These are phyloP conservation scores for Pagrus major DNA, from an alignment of 2,113 vertebrate species.

Conservation along the genomic window DNA sequence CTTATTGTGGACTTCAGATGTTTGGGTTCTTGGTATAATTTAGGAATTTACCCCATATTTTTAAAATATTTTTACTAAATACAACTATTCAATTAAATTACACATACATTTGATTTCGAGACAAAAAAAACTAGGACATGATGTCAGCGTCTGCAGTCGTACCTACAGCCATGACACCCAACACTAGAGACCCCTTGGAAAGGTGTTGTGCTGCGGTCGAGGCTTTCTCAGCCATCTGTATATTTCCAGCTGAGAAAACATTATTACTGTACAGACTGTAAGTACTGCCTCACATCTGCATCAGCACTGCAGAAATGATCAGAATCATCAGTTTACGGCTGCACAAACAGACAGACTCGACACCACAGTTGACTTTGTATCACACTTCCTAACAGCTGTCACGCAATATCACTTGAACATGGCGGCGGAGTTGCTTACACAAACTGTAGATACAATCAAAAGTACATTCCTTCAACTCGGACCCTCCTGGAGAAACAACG, in stretches of 20 bases:
- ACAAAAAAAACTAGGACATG: background rate
- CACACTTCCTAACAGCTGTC: background rate
- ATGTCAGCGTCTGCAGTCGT: background rate
- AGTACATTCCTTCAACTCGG: constrained; percentile 6
- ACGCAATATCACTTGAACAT: background rate
- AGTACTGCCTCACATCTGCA: background rate
- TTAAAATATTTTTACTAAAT: background rate
- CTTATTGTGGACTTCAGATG: background rate
- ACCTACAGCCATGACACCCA: background rate
- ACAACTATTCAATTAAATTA: background rate
- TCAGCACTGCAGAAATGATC: constrained; percentile 24
- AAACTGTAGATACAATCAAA: constrained; percentile 17
- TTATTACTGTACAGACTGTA: background rate
- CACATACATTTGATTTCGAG: background rate
- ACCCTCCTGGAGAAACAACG: constrained; percentile 13
- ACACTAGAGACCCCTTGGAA: background rate
- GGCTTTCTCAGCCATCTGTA: background rate
- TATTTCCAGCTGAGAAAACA: constrained; percentile 49
- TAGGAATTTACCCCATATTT: background rate
- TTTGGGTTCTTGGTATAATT: background rate
- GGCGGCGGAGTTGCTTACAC: background rate
- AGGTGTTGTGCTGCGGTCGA: background rate
- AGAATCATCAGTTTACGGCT: constrained; percentile 7
- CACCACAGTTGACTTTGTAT: constrained; percentile 11
- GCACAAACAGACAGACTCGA: constrained; percentile 1